Conservation (phyloP, 2,888 invertebrate species). For the Cynaeus angustus region DNA sequence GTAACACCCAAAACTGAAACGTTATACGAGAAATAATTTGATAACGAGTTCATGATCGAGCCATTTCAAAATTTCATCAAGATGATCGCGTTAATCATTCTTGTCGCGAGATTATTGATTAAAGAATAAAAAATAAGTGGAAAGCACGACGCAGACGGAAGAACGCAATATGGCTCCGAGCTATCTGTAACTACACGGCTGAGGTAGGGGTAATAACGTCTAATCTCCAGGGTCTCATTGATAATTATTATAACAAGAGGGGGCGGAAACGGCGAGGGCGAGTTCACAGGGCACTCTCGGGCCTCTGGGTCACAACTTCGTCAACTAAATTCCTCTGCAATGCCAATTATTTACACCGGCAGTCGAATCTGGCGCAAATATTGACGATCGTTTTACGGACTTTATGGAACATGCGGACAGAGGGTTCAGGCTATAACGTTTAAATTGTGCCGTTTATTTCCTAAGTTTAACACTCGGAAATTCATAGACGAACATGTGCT, state of each 20-base stretch:
- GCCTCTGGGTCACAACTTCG: constrained; percentile 66
- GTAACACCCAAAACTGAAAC: constrained; percentile 16
- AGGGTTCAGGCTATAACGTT: constrained; percentile 17
- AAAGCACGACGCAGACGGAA: constrained; percentile 9
- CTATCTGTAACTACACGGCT: constrained; percentile 41
- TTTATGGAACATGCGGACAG: constrained; percentile 30
- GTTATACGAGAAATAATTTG: constrained; percentile 28
- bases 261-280: constrained; percentile 63
- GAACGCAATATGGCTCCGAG: constrained; percentile 36
- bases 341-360: constrained; percentile 50
- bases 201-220: constrained; percentile 65
- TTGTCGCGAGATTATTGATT: constrained; percentile 19
- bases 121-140: constrained; percentile 26
- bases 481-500: constrained; percentile 17
- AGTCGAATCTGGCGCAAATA: constrained; percentile 47
- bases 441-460: constrained; percentile 23
- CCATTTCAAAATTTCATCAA: constrained; percentile 35
- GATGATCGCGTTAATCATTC: constrained; percentile 27
- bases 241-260: constrained; percentile 71
- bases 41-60: constrained; percentile 15
- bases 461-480: constrained; percentile 23
- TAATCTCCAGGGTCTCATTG: constrained; percentile 70
- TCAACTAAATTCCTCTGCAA: constrained; percentile 46
- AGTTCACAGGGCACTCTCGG: constrained; percentile 68
- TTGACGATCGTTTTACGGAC: constrained; percentile 39